Base-by-base conservation (phyloP, 2,888 invertebrate genomes). In the Dione juno region DNA sequence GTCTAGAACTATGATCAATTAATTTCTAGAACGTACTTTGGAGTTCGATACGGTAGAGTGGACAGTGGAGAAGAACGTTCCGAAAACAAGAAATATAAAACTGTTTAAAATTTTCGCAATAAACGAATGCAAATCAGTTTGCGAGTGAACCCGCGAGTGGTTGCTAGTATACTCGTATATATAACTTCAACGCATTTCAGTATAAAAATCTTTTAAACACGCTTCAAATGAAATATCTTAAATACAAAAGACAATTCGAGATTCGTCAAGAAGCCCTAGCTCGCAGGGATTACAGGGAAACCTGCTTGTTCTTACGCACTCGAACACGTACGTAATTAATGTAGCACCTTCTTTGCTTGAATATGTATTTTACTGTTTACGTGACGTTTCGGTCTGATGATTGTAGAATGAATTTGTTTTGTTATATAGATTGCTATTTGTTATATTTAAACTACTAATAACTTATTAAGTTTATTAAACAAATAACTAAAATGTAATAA, bases 231-330 rank as follows among this genome's bases (percentile, higher is more conserved):
- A 10, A 35, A 59, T 16, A 28, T 45, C 14, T 45, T 54, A 48
- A 41, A 37, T 37, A 48, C 48, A 48, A 66, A 54, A n/a, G 28
- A 59, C 28, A 40, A 37, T 67, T 35, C 21, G 40, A 61, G 63
- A 45, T 41, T 67, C 64, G 61, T 48, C 45, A 58, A 57, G 72
- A 72, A 70, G 64, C 72, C 67, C n/a, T 65, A 53, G n/a, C 35
- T 50, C 21, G 48, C 19, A 21, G 21, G 58, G 70, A 70, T 72
- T 67, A 65, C 72, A 67, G 64, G 52, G 67, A 70, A 70, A 70
- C 64, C 72, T 48, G 41, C 43, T 48, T 45, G 63, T 67, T 67
- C 61, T 54, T 48, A 66, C 57, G 57, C 48, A 54, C 37, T 50
- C 14, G 40, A 45, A 52, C 53, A 54, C 53, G 37, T 37, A 54